Evolutionary conservation across 2,888 invertebrate genomes (phyloP).

Genomic region (Athrips mouffetella): DNA sequence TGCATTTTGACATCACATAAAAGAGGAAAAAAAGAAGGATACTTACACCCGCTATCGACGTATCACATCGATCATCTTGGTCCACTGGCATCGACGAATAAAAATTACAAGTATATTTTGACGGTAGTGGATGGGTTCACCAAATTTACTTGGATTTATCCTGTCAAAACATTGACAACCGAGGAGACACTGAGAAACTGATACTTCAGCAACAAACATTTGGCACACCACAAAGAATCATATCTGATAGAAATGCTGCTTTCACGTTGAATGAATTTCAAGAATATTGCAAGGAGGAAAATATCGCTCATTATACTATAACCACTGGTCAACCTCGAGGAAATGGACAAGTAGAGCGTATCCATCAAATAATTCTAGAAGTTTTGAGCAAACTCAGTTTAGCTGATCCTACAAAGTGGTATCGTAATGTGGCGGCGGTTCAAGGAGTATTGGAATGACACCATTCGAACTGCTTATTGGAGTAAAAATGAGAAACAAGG

Average conservation of each 20-base stretch:
- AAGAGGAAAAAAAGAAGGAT: constrained; percentile 36
- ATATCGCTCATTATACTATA: constrained; percentile 20
- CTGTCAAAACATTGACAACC: constrained; percentile 34
- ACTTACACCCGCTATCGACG: constrained; percentile 35
- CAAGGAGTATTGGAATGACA: constrained; percentile 23
- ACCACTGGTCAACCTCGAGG: constrained; percentile 17
- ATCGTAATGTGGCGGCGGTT: constrained; percentile 11
- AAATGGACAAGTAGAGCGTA: constrained; percentile 25
- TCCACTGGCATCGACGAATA: constrained; percentile 34
- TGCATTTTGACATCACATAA: constrained; percentile 23
- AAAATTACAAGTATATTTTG: constrained; percentile 38
- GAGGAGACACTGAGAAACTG: constrained; percentile 37
- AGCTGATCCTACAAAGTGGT: constrained; percentile 22
- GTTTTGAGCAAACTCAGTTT: constrained; percentile 24
- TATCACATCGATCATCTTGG: constrained; percentile 43
- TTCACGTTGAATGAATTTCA: constrained; percentile 24
- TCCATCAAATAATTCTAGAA: constrained; percentile 21
- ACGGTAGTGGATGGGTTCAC: constrained; percentile 38
- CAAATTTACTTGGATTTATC: constrained; percentile 41
- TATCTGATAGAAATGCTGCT: constrained; percentile 22
- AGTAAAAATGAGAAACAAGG: constrained; percentile 22
- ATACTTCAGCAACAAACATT: constrained; percentile 29
- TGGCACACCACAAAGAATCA: constrained; percentile 24
- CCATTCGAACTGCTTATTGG: constrained; percentile 24
- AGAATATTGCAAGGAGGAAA: constrained; percentile 22